Evolutionary conservation across 2,888 invertebrate genomes (phyloP), one percentile per base, ranked within the genome.

Genomic region (Cryptus armator): DNA sequence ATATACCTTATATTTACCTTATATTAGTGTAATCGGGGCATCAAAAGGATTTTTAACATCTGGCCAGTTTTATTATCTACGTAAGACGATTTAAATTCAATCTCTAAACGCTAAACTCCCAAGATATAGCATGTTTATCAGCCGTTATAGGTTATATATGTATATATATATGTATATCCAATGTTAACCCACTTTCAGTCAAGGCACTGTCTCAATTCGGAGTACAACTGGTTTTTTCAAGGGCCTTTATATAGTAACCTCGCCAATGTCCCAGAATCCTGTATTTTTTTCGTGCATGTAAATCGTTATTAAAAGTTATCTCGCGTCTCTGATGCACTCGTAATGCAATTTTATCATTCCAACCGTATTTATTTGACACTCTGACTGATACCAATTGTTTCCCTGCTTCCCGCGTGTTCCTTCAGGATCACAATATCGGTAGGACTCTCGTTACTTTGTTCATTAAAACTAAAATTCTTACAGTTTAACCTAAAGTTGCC

Each of bases 71-170:
- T 14, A 37, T 32, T 24, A 66, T 56, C 62, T 10, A 70, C 66
- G 84, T 81, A 81, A 59, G 64, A 66, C 29, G 51, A 37, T 5
- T n/a, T 14, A 6, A 19, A 44, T 19, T 9, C 66, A 62, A 62
- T 32, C 24, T 32, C 12, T 62, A 32, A 62, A 32, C 29, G n/a
- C 24, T 14, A 46, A 12, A 72, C 14, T 32, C n/a, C 16, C 24
- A 12, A 48, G 46, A 46, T 19, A 3, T 2, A 12, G 14, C 12
- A 32, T 24, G 44, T 66, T 67, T 62, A 43, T 76, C 43, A n/a
- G 24, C 32, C 12, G 24, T 74, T 84, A 44, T 76, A 81, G 84
- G 84, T 84, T 84, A 84, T 68, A 67, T 59, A 37, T 66, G 43
- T 70, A 43, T 78, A n/a, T 62, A 46, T 53, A 48, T 74, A 32